Evolutionary conservation across 23 tunicate species (phyloP).

Genomic region (Halocynthia roretzi): DNA sequence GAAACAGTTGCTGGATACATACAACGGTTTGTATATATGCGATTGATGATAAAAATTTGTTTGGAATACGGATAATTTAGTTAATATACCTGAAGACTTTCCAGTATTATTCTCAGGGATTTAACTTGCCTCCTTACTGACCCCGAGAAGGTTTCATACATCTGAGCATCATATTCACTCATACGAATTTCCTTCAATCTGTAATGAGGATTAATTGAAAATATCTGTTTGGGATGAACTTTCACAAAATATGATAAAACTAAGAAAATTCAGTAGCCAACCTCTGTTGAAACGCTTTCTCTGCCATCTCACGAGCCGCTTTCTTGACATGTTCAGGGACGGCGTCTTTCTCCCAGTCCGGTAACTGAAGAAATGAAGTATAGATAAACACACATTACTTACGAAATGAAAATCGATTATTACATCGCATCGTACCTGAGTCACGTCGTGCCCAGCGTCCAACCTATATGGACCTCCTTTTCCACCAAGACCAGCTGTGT

Average conservation of each 20-base stretch:
- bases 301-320: conserved; percentile 86
- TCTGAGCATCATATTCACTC: conserved; percentile 91
- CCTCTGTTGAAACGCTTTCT: conserved; percentile 89
- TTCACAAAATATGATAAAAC: background rate
- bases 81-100: conserved; percentile 63
- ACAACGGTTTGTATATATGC: too few relatives aligned
- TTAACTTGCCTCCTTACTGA: conserved; percentile 77
- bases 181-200: conserved; percentile 78
- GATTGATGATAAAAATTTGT: background rate
- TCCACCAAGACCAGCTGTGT: conserved; percentile 94
- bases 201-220: background rate
- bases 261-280: conserved; percentile 1
- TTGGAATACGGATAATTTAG: background rate
- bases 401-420: background rate
- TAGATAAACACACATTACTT: background rate
- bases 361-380: conserved; percentile 23
- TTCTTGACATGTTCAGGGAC: conserved; percentile 95
- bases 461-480: conserved; percentile 96
- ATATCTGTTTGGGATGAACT: background rate
- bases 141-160: conserved; percentile 71
- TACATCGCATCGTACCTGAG: conserved; percentile 37
- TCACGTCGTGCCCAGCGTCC: conserved; percentile 93
- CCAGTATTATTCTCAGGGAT: conserved; percentile 66
- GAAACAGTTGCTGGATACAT: too few relatives aligned
- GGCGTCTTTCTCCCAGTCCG: conserved; percentile 96